These are phyloP conservation scores for Sylvia atricapilla DNA, from an alignment of 2,113 vertebrate genomes.

Conservation along the genomic window DNA sequence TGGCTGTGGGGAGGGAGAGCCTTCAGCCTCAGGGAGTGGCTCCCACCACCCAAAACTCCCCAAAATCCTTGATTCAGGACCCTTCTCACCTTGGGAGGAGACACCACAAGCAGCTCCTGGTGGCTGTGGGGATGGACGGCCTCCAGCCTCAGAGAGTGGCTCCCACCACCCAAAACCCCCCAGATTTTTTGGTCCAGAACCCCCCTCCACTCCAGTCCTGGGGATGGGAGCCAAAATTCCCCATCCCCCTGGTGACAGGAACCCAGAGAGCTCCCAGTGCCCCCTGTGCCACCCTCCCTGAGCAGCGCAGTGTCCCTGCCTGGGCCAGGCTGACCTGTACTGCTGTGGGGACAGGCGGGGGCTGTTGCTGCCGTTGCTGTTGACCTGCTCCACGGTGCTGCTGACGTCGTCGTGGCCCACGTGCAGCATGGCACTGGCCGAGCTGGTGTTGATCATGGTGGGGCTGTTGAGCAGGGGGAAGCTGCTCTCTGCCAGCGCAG, in stretches of 20 bases:
- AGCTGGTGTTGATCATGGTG: slow-evolving; percentile 86
- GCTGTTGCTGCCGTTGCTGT: slow-evolving; percentile 97
- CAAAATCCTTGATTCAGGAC: accelerated
- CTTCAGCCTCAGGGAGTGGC: too few species aligned
- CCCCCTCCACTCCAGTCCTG: too few species aligned
- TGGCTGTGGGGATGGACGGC: not conserved
- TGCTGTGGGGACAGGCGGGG: slow-evolving; percentile 94
- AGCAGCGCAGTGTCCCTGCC: not conserved
- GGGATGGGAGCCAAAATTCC: accelerated
- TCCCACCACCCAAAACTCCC: not conserved
- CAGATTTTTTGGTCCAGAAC: accelerated
- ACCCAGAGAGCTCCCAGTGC: accelerated
- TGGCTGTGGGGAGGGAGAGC: not conserved
- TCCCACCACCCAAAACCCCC: not conserved
- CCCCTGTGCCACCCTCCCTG: accelerated
- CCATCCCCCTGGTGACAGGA: not conserved
- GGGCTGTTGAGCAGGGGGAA: slow-evolving; percentile 92
- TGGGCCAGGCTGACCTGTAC: slow-evolving; percentile 81
- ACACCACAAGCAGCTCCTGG: not conserved
- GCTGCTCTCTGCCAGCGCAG: slow-evolving; percentile 93
- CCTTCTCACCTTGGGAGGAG: accelerated
- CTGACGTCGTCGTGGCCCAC: slow-evolving; percentile 94
- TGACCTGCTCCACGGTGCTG: slow-evolving; percentile 93
- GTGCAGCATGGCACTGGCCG: slow-evolving; percentile 89
- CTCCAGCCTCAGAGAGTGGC: accelerated